Conservation (phyloP, 2,113 vertebrate species). For the Brachyhypopomus gauderio region DNA sequence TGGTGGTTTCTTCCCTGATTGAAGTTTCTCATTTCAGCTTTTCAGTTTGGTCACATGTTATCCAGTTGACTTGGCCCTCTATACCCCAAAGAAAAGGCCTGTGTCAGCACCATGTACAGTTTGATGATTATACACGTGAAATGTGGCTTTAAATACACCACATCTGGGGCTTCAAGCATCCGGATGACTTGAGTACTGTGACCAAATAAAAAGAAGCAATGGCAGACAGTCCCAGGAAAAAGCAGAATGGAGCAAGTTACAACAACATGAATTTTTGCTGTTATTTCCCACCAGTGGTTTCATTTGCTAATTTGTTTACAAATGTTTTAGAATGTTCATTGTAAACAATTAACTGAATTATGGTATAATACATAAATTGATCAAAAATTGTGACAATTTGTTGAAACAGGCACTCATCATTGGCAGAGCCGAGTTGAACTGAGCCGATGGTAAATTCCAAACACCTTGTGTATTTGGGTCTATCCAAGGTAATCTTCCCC, state of each 20-base stretch:
- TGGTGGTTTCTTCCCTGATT: background rate
- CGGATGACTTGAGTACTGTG: too few relatives aligned
- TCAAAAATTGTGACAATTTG: background rate
- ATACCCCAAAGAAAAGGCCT: too few relatives aligned
- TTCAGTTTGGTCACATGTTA: background rate
- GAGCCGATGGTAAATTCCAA: too few relatives aligned
- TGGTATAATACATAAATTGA: background rate
- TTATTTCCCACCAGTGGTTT: background rate
- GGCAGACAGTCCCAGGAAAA: too few relatives aligned
- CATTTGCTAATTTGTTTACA: background rate
- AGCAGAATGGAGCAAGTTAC: too few relatives aligned
- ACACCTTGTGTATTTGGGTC: conserved; percentile 16
- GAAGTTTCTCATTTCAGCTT: background rate
- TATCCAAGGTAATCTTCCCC: background rate
- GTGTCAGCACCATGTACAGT: too few relatives aligned
- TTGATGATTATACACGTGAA: too few relatives aligned
- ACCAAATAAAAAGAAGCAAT: too few relatives aligned
- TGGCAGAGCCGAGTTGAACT: too few relatives aligned
- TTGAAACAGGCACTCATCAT: too few relatives aligned
- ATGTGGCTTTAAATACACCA: background rate
- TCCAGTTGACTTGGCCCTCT: background rate
- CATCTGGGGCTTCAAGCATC: too few relatives aligned
- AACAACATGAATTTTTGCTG: too few relatives aligned
- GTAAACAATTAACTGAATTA: conserved; percentile 16
- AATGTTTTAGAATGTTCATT: background rate